These are phyloP conservation scores for Chaetodon trifascialis DNA, from an alignment of 2,113 vertebrate genomes.

Conservation along the genomic window DNA sequence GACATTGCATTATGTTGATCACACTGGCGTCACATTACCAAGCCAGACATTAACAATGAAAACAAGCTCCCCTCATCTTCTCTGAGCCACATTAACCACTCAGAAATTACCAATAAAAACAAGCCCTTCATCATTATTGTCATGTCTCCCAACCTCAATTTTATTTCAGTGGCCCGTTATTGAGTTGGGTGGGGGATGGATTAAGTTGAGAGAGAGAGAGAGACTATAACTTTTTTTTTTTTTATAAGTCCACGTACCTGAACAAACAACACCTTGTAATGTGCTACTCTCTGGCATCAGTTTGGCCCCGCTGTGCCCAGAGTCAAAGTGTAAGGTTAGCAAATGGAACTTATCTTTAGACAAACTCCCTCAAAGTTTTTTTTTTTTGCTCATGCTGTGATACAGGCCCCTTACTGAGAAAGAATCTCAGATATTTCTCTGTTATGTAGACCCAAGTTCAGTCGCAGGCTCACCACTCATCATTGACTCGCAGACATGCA, in stretches of 20 bases:
- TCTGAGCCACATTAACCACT: background rate
- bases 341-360: background rate
- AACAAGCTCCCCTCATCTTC: constrained; percentile 19
- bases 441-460: constrained; percentile 10
- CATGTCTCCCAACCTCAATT: background rate
- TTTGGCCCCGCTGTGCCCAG: too few species aligned
- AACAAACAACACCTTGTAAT: background rate
- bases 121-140: background rate
- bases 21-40: constrained; percentile 21
- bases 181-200: background rate
- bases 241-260: too few species aligned
- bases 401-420: background rate
- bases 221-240: too few species aligned
- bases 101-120: constrained; percentile 6
- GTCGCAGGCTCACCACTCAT: constrained; percentile 12
- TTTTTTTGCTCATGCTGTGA: background rate
- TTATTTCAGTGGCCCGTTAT: background rate
- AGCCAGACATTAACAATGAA: constrained; percentile 14
- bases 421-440: constrained; percentile 43
- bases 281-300: background rate
- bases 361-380: background rate
- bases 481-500: constrained; percentile 17
- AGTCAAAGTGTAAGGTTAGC: background rate
- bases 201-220: background rate
- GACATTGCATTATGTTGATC: constrained; percentile 50